phyloP scores from a whole-genome alignment of 2,797 vertebrate species.

The Zalophus californianus region DNA sequence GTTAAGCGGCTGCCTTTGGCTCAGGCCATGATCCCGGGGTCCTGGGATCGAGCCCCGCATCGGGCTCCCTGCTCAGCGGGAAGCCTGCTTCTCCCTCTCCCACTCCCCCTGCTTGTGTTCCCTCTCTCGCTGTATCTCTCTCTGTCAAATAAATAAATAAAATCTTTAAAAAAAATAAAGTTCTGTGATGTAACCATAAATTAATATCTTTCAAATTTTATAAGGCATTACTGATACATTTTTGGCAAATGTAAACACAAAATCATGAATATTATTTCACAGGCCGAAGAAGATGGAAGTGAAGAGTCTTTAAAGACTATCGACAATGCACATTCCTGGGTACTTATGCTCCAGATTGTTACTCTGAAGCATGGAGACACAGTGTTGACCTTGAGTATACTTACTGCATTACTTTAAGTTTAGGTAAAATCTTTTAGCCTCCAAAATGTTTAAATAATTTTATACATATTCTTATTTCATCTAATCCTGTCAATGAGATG shows the following conservation, averaged over 20 bases:
- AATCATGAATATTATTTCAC: conserved; percentile 37
- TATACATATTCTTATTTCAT: not conserved
- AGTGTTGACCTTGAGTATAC: not conserved
- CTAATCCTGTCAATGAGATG: not conserved
- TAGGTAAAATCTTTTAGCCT: not conserved
- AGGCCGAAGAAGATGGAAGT: not conserved
- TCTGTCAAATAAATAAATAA: too few species aligned
- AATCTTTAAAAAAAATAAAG: not conserved
- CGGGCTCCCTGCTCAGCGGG: too few species aligned
- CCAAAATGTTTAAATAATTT: not conserved
- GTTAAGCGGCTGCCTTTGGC: too few species aligned
- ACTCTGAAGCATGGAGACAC: not conserved
- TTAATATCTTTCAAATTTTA: not conserved
- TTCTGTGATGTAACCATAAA: not conserved
- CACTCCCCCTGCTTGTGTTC: too few species aligned
- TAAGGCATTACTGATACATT: not conserved
- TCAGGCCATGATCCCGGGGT: too few species aligned
- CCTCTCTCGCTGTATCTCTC: too few species aligned
- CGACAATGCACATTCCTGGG: not conserved
- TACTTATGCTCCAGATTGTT: not conserved
- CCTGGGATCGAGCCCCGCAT: too few species aligned
- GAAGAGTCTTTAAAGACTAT: not conserved
- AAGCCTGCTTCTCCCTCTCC: too few species aligned
- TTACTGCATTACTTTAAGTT: not conserved
- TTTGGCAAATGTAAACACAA: conserved; percentile 20